These are phyloP conservation scores for Drosophila pachea DNA, from an alignment of 1,140 invertebrate species.

Conservation along the genomic window DNA sequence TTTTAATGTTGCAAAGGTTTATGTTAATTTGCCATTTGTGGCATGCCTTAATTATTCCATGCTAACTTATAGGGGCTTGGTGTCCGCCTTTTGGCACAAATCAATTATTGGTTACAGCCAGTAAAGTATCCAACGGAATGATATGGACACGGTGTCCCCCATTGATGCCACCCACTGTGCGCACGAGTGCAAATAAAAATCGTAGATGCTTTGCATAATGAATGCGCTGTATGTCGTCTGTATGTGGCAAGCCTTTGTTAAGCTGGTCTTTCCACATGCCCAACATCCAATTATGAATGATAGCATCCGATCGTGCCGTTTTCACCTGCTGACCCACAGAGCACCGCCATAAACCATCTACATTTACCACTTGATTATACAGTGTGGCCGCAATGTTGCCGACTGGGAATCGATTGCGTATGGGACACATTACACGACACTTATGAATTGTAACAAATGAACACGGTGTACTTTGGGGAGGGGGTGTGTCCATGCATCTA, in stretches of 20 bases:
- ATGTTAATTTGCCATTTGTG: constrained; percentile 72
- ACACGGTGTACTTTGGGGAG: background rate
- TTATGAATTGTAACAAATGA: constrained; percentile 40
- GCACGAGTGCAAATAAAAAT: constrained; percentile 64
- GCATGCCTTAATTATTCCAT: constrained; percentile 63
- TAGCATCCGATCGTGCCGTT: constrained; percentile 30
- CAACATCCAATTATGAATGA: constrained; percentile 54
- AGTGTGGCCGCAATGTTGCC: constrained; percentile 18
- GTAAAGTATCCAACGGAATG: constrained; percentile 40
- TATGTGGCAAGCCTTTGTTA: constrained; percentile 29
- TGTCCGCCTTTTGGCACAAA: constrained; percentile 66
- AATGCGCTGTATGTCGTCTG: constrained; percentile 32
- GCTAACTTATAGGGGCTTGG: constrained; percentile 21
- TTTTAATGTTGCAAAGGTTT: constrained; percentile 72
- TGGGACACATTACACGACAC: constrained; percentile 37
- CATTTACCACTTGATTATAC: constrained; percentile 34
- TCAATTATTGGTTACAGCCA: constrained; percentile 62
- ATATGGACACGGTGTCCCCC: constrained; percentile 31
- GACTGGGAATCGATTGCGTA: constrained; percentile 16
- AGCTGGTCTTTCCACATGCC: constrained; percentile 51
- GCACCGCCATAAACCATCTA: constrained; percentile 23
- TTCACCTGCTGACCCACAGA: constrained; percentile 67
- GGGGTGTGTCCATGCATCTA: background rate
- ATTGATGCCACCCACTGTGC: constrained; percentile 69
- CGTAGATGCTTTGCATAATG: constrained; percentile 61